Percentiles rank a stretch among this genome's conserved stretches.
These are phyloP conservation scores for Tyto alba DNA, from an alignment of 2,113 vertebrate genomes.

Conservation along the genomic window DNA sequence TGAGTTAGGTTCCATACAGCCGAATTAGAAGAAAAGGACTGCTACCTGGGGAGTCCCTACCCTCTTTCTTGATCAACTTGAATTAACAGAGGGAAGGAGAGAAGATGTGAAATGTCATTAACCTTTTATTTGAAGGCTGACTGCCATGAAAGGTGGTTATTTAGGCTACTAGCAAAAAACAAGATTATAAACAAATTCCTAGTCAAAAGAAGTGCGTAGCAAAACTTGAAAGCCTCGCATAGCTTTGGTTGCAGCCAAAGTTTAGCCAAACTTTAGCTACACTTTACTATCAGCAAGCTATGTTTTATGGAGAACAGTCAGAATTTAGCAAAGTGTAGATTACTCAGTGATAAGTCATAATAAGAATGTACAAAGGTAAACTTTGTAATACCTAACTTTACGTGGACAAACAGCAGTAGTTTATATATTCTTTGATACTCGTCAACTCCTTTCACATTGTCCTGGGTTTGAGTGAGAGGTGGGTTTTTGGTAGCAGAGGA, in stretches of 20 bases:
- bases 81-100: not conserved
- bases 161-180: not conserved
- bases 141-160: not conserved
- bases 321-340: not conserved
- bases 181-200: not conserved
- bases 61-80: not conserved
- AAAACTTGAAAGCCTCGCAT: not conserved
- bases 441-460: not conserved
- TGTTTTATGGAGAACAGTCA: not conserved
- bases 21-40: not conserved
- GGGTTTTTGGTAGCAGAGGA: too few species aligned
- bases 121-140: not conserved
- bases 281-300: not conserved
- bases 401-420: not conserved
- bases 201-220: not conserved
- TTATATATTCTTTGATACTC: not conserved
- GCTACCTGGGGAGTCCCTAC: not conserved
- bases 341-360: not conserved
- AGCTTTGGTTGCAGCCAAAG: not conserved
- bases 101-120: not conserved
- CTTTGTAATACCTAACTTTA: not conserved
- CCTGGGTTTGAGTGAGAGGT: too few species aligned
- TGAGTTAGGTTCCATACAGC: not conserved
- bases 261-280: not conserved
- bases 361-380: not conserved